These are phyloP conservation scores for Mechanitis messenoides DNA, from an alignment of 2,888 invertebrate species.

Conservation along the genomic window DNA sequence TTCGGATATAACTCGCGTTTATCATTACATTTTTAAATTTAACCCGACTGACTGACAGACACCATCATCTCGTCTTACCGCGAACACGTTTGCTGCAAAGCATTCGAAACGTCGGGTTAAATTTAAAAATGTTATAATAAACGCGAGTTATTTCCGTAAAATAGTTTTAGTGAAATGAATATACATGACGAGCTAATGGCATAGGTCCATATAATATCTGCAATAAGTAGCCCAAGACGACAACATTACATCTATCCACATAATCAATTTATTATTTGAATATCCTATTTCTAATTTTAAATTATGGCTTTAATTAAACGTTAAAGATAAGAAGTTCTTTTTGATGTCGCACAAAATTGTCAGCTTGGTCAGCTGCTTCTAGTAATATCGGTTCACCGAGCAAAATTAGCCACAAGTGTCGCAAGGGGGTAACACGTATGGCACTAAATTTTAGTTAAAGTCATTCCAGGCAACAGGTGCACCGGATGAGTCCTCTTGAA, in stretches of 20 bases:
- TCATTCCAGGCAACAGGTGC: conserved; percentile 69
- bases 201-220: background rate
- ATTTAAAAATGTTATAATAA: too few species aligned
- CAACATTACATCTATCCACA: too few species aligned
- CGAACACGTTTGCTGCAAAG: too few species aligned
- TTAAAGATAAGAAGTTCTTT: conserved; percentile 13
- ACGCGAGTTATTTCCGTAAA: too few species aligned
- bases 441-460: conserved; percentile 71
- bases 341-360: conserved; percentile 16
- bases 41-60: too few species aligned
- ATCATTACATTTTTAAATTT: too few species aligned
- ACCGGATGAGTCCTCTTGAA: conserved; percentile 58
- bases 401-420: conserved; percentile 66
- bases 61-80: too few species aligned
- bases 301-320: background rate
- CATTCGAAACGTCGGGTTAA: too few species aligned
- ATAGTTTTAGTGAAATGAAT: too few species aligned
- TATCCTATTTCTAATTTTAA: too few species aligned
- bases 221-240: background rate
- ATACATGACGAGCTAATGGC: conserved; percentile 6
- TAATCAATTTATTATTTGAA: background rate
- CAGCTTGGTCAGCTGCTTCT: conserved; percentile 22
- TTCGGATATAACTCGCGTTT: too few species aligned
- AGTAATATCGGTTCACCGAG: conserved; percentile 59
- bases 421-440: conserved; percentile 63